A percentile compares a stretch with the other conserved stretches of the same genome.
Evolutionary conservation across 92 coral and sea anemone species (phyloP).

Genomic region (Epizoanthus stellaris): DNA sequence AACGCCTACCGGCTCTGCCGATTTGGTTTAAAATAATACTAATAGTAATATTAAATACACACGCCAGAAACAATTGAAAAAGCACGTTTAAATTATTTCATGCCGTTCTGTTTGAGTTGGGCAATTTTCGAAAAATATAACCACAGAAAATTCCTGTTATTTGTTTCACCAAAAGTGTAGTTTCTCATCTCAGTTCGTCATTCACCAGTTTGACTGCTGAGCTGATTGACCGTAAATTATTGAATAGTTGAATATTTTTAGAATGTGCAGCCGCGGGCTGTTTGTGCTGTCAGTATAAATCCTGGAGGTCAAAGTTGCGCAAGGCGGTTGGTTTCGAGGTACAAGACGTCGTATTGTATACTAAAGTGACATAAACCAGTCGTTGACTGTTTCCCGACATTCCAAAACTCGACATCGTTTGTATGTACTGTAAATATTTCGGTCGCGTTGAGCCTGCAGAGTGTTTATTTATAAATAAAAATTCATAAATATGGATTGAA

Average conservation of each 20-base stretch:
- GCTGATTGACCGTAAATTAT: not conserved
- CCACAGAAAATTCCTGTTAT: not conserved
- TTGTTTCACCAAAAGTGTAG: not conserved
- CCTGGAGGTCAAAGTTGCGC: not conserved
- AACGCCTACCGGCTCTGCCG: not conserved
- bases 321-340: not conserved
- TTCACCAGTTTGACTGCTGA: not conserved
- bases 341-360: not conserved
- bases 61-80: not conserved
- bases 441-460: not conserved
- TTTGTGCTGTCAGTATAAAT: not conserved
- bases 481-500: not conserved
- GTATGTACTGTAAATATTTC: constrained; percentile 21
- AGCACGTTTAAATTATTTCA: not conserved
- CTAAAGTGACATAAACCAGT: not conserved
- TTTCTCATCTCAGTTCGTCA: not conserved
- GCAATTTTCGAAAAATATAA: not conserved
- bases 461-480: constrained; percentile 12
- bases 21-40: not conserved
- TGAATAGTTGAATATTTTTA: not conserved
- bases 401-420: not conserved
- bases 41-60: too few relatives aligned
- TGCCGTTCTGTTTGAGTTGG: not conserved
- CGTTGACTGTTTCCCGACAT: too few relatives aligned
- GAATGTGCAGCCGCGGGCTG: not conserved